These are phyloP conservation scores for Orchestia grillus DNA, from an alignment of 1,140 invertebrate genomes.

Conservation along the genomic window DNA sequence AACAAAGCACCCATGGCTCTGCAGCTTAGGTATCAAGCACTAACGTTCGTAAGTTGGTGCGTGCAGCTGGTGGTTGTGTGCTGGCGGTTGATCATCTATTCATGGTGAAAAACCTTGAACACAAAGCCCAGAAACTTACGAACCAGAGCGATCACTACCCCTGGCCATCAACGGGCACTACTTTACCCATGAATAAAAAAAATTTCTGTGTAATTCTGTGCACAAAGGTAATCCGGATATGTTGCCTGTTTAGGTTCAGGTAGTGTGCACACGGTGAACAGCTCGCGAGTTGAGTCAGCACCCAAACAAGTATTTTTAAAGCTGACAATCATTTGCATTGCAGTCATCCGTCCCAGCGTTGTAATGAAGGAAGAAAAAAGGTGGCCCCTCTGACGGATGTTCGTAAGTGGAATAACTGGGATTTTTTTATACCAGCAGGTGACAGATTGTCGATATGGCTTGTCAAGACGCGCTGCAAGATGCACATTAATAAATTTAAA, in stretches of 20 bases:
- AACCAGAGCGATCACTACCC: no score
- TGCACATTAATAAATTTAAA: background rate
- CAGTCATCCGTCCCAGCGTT: background rate
- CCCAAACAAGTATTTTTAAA: background rate
- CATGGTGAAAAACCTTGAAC: no score
- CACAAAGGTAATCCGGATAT: no score
- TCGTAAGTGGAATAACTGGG: conserved; percentile 11
- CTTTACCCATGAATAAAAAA: no score
- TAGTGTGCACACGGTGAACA: background rate
- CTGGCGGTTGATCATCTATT: no score
- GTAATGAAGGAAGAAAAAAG: background rate
- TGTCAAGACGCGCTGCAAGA: background rate
- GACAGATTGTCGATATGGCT: conserved; percentile 52
- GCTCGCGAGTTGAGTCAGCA: background rate
- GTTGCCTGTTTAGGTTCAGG: background rate
- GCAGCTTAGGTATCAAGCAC: no score
- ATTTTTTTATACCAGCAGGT: background rate
- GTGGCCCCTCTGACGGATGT: background rate
- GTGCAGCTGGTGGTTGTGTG: no score
- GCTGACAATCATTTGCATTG: background rate
- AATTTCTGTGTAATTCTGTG: no score
- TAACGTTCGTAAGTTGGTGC: no score
- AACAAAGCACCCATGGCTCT: no score
- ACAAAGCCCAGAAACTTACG: no score
- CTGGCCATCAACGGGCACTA: no score